phyloP scores from a whole-genome alignment of 2,113 vertebrate species.

The Oncorhynchus kisutch region DNA sequence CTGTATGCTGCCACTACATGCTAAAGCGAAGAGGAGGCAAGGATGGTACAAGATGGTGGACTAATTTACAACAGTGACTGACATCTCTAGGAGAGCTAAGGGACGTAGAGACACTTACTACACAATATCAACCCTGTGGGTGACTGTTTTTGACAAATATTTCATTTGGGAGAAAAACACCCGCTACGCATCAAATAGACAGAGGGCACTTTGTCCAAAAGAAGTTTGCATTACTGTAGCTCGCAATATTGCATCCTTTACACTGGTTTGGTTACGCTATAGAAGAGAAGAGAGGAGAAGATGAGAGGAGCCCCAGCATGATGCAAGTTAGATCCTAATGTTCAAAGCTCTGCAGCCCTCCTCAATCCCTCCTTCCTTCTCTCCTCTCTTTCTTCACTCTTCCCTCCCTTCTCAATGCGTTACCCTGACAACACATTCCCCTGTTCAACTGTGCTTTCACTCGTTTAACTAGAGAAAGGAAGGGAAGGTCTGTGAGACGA shows the following conservation, averaged over 20 bases:
- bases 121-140: no score
- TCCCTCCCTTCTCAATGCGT: slow-evolving; percentile 36
- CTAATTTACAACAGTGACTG: background rate
- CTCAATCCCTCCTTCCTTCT: slow-evolving; percentile 32
- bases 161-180: no score
- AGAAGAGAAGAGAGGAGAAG: slow-evolving; percentile 1
- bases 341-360: slow-evolving; percentile 33
- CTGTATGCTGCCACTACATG: slow-evolving; percentile 29
- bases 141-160: no score
- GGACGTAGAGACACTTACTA: slow-evolving; percentile 3
- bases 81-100: background rate
- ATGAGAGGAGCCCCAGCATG: background rate
- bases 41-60: no score
- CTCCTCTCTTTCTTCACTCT: slow-evolving; percentile 2
- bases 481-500: slow-evolving; percentile 29
- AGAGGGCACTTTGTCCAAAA: no score
- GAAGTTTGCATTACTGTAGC: no score
- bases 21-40: slow-evolving; percentile 36
- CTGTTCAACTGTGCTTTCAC: slow-evolving; percentile 41
- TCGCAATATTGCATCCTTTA: no score
- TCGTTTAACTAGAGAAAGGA: slow-evolving; percentile 13
- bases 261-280: background rate
- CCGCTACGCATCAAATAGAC: no score
- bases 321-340: slow-evolving; percentile 46
- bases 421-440: slow-evolving; percentile 62